These are phyloP conservation scores for Caenorhabditis doughertyi DNA, from an alignment of 2,888 invertebrate species.

Conservation along the genomic window DNA sequence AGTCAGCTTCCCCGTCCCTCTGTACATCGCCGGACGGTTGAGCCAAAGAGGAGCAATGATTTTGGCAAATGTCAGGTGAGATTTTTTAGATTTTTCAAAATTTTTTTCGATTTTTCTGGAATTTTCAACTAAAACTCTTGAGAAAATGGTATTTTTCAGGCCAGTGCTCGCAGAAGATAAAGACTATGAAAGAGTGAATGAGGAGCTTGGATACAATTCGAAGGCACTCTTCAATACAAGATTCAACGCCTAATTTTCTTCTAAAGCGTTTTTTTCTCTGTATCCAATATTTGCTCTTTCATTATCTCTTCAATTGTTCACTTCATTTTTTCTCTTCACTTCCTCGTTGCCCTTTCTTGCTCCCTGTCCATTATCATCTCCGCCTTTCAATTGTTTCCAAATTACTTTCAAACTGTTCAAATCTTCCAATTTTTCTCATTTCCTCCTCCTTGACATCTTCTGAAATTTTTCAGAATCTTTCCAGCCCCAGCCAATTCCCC, in stretches of 20 bases:
- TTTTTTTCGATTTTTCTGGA: background rate
- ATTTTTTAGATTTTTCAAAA: background rate
- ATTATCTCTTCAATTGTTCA: no score
- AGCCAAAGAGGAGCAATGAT: conserved; percentile 3
- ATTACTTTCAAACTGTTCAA: no score
- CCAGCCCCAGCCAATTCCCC: no score
- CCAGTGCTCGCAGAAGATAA: background rate
- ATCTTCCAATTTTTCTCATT: no score
- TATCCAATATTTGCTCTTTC: no score
- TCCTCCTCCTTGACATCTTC: no score
- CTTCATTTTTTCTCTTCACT: no score
- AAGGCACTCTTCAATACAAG: background rate
- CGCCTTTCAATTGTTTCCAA: no score
- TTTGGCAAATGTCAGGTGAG: background rate
- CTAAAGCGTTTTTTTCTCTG: no score
- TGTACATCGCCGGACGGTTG: background rate
- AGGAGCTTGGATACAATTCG: background rate
- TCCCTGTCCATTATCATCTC: no score
- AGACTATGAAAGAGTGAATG: background rate
- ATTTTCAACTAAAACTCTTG: background rate
- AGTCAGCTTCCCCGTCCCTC: conserved; percentile 3
- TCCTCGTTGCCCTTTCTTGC: no score
- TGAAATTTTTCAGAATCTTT: no score
- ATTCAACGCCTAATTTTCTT: background rate
- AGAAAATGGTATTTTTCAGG: conserved; percentile 3